Evolutionary conservation across 2,888 invertebrate genomes (phyloP), one percentile per base, ranked within the genome.

Genomic region (Chironomus riparius): DNA sequence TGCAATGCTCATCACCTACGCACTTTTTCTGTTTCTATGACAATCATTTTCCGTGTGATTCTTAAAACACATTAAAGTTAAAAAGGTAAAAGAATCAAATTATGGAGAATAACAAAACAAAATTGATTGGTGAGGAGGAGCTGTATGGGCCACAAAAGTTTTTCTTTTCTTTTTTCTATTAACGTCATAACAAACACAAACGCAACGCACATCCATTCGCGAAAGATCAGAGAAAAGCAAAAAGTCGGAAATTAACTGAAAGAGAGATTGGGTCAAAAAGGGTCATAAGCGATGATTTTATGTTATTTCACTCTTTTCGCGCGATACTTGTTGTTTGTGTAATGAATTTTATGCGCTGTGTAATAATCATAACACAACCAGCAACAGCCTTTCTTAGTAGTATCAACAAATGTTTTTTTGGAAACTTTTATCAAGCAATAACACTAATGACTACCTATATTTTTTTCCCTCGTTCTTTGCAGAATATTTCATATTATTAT

Each of bases 131-230:
- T 2, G 56, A 56, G 18, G 18, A 56, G 56, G 18, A 15, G 18
- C 7, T 18, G n/a, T 6, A 56, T 56, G 56, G 15, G 18, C 18
- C 4, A 18, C 5, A 56, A 56, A 56, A 18, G 18, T 18, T 56
- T 56, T 56, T 56, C 56, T 56, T 56, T 56, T 56, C 22, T 70
- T 50, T 28, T 71, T 22, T 7, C 38, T 38, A 73, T 47, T 73
- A 73, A 73, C 72, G 72, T 73, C 72, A 73, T 73, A 56, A 73
- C 72, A 73, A 18, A 73, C 47, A 73, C 72, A 73, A 62, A 47
- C 72, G 28, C 13, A 62, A 47, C 72, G 28, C 13, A 56, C 18
- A 56, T 15, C 56, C 1, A n/a, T 50, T 56, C 22, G 56, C 62
- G 38, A 47, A 71, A 73, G 62, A 73, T 71, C 71, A 62, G 22